Evolutionary conservation across 2,888 invertebrate genomes (phyloP), one percentile per base, ranked within the genome.

Genomic region (Choristoneura rosaceana): DNA sequence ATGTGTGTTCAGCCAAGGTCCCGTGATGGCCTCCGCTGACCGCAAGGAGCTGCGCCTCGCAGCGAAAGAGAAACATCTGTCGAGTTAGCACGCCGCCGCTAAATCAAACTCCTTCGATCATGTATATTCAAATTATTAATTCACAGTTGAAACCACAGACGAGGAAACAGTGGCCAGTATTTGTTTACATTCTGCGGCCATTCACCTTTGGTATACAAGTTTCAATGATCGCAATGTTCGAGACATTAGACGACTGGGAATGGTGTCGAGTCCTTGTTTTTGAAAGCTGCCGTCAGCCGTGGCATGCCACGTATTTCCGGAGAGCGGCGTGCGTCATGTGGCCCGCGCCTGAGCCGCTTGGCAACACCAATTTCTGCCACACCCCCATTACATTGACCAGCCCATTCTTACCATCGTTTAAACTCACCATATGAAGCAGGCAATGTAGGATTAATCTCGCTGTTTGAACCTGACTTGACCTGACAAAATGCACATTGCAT

Each of bases 251-350:
- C 50, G 47, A 9, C 64, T 33, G 10, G 64, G 17, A 50, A 47
- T 15, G 34, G 41, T 9, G 50, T 10, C 15, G 34, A 50, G 71
- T 68, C 67, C 71, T 71, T 68, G 45, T 58, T 70, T 68, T 67
- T 55, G 71, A 71, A 62, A 61, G 62, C 67, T 47, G n/a, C 61
- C 61, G 47, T 33, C 52, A 33, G 15, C n/a, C 64, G 33, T 17
- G 65, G 65, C 50, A 70, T 34, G 50, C 60, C 15, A 43, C 52
- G 33, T n/a, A 52, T 67, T 71, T 71, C 71, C 71, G 71, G 71
- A 38, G 25, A 17, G 60, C 25, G 55, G 65, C 45, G 55, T 63
- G 71, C 67, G 71, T 67, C 71, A 68, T 58, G 33, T 34, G 5
- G 15, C 17, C 33, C 15, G 64, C 50, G 34, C 33, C 33, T 25